Evolutionary conservation across 2,888 invertebrate genomes (phyloP), one percentile per base, ranked within the genome.

Genomic region (Deroplatys truncata): DNA sequence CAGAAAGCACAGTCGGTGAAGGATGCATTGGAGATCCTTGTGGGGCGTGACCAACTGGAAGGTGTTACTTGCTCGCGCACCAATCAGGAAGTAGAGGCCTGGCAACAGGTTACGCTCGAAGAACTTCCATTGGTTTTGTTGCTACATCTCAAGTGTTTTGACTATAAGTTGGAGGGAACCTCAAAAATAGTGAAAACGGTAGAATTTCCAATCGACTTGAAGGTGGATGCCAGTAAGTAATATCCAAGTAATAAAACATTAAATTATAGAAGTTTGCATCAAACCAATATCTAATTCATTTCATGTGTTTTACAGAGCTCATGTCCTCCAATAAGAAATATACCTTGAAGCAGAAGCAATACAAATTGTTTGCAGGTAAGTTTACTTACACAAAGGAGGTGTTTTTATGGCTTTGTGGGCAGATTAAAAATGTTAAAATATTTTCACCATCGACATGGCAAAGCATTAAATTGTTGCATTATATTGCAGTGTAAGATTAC

Each of bases 141-240:
- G 92, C 94, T 99, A 91, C 99, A 99, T 93, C 95, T 99, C 90
- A 99, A 99, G 94, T 98, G 98, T 94, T 99, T 99, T 94, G 98
- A 98, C 93, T 97, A 98, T 92, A 96, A 97, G 92, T 94, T 96
- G 7, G 97, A 98, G 91, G 98, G 98, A 28, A 97, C 98, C 93
- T 97, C 98, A 89, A 99, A 99, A 94, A 97, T 99, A 89, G 95
- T 98, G 91, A 99, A 99, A 94, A 97, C 96, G 91, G 96, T 99
- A 28, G 98, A 98, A 92, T 98, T 98, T 93, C 97, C 97, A 0
- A 95, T 98, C 88, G 98, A 98, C 93, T 94, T 98, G 89, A 98
- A 98, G 94, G 96, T 99, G 91, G 98, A 98, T 95, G 95, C 96
- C 92, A 97, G 97, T 97, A 94, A 95, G 96, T 95, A 83, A 43